These are phyloP conservation scores for Chymomyza costata DNA, from an alignment of 1,140 invertebrate species.

Conservation along the genomic window DNA sequence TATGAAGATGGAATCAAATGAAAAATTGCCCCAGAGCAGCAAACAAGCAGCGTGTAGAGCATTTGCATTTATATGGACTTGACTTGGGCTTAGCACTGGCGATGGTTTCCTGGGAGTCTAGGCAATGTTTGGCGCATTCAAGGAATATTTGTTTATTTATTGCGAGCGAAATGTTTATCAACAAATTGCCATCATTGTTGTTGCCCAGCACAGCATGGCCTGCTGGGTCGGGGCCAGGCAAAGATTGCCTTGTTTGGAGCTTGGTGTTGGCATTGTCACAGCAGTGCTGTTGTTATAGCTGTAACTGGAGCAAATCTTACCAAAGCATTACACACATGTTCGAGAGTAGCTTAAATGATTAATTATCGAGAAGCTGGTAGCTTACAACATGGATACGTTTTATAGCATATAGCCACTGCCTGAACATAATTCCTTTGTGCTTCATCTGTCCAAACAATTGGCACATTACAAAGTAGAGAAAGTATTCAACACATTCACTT, in stretches of 20 bases:
- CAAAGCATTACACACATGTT: conserved; percentile 7
- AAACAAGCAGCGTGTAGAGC: conserved; percentile 40
- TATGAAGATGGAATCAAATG: conserved; percentile 74
- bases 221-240: too few species aligned
- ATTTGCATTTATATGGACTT: conserved; percentile 68
- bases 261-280: neutral
- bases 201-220: too few species aligned
- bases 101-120: conserved; percentile 9
- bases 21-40: conserved; percentile 72
- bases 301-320: conserved; percentile 27
- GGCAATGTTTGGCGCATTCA: conserved; percentile 42
- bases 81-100: neutral
- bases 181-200: conserved; percentile 73
- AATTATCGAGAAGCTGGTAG: neutral
- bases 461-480: conserved; percentile 70
- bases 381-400: conserved; percentile 34
- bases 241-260: neutral
- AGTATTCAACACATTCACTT: conserved; percentile 69
- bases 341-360: conserved; percentile 8
- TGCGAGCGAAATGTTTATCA: conserved; percentile 74
- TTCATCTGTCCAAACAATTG: conserved; percentile 57
- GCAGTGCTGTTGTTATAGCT: conserved; percentile 29
- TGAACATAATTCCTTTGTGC: conserved; percentile 48
- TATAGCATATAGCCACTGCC: conserved; percentile 53
- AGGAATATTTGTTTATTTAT: conserved; percentile 71